Percentiles rank a stretch among this genome's conserved stretches.
These are phyloP conservation scores for Cotesia congregata DNA, from an alignment of 2,888 invertebrate species.

Conservation along the genomic window DNA sequence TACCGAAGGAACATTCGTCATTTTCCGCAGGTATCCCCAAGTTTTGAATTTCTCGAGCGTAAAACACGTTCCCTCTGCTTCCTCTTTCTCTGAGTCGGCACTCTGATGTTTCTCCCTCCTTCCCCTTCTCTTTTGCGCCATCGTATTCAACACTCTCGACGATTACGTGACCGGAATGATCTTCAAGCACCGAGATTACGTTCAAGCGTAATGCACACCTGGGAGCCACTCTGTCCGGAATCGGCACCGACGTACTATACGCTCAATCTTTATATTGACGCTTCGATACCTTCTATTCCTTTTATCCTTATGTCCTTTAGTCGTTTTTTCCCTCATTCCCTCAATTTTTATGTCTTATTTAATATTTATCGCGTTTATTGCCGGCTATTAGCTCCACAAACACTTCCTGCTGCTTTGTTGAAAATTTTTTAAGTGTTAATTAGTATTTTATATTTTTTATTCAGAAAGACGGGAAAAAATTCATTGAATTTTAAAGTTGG, in stretches of 20 bases:
- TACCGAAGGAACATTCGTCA: conserved; percentile 33
- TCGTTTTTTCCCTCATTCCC: background rate
- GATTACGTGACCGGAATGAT: conserved; percentile 54
- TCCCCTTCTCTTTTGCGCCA: background rate
- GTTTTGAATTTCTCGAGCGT: conserved; percentile 48
- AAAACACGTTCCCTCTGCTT: conserved; percentile 36
- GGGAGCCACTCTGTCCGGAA: conserved; percentile 35
- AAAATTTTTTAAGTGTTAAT: background rate
- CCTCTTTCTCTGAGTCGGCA: conserved; percentile 3
- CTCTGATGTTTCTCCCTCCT: background rate
- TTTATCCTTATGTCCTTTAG: conserved; percentile 4
- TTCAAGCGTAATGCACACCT: conserved; percentile 44
- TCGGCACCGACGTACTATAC: conserved; percentile 17
- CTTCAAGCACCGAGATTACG: conserved; percentile 44
- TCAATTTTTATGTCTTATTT: background rate
- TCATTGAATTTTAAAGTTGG: too few relatives aligned
- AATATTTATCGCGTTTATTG: background rate
- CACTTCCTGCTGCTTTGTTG: too few relatives aligned
- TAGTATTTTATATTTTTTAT: too few relatives aligned
- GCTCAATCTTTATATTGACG: conserved; percentile 36
- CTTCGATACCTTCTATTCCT: conserved; percentile 27
- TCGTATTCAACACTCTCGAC: conserved; percentile 54
- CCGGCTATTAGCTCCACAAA: background rate
- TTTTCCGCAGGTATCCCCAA: conserved; percentile 30
- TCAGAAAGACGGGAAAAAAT: too few relatives aligned